Conservation (phyloP, 2,113 vertebrate genomes). For the Tupaia chinensis region DNA sequence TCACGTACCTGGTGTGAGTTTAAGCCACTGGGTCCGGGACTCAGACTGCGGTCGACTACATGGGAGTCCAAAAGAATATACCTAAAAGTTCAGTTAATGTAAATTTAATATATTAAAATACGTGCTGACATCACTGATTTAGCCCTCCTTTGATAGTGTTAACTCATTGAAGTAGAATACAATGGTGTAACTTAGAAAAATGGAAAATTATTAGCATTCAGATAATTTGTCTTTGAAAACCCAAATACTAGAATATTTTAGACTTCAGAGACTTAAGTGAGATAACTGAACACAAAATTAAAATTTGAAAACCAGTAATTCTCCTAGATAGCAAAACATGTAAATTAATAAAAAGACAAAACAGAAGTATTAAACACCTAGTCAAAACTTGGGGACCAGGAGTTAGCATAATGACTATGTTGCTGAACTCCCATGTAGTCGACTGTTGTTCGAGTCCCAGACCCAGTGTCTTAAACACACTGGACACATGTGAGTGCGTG, state of each 20-base stretch:
- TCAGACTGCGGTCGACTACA: too few relatives aligned
- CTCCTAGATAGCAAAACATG: background rate
- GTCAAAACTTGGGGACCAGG: background rate
- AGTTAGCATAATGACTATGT: too few relatives aligned
- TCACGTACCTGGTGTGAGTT: too few relatives aligned
- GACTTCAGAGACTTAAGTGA: background rate
- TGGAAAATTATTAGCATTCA: background rate
- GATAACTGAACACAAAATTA: background rate
- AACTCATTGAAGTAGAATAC: background rate
- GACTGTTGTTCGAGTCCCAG: too few relatives aligned
- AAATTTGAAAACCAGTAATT: background rate
- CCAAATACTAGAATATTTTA: background rate
- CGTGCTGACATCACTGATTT: background rate
- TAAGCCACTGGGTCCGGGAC: too few relatives aligned
- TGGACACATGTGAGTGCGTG: too few relatives aligned
- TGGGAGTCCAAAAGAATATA: background rate
- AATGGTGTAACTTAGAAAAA: background rate
- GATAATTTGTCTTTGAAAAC: background rate
- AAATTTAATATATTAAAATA: background rate
- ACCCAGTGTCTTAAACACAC: too few relatives aligned
- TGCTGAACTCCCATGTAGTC: too few relatives aligned
- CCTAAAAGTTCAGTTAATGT: background rate
- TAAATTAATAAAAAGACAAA: background rate
- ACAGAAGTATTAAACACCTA: background rate
- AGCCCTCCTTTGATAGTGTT: conserved; percentile 5